These are phyloP conservation scores for Octonoba sinensis DNA, from an alignment of 2,888 invertebrate genomes.

Conservation along the genomic window DNA sequence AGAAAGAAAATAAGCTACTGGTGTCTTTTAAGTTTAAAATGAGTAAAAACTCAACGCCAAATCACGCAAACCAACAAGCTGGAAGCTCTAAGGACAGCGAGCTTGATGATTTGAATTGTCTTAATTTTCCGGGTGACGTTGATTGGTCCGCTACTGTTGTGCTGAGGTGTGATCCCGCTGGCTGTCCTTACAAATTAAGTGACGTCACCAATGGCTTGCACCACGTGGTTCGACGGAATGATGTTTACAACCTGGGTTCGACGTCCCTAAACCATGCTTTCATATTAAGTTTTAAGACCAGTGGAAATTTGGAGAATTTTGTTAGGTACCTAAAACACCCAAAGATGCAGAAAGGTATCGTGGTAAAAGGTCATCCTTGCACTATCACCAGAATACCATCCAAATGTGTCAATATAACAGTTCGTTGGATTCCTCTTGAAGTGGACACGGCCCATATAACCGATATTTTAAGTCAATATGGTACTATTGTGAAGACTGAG, in stretches of 20 bases:
- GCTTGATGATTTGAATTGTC: slow-evolving; percentile 27
- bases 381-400: slow-evolving; percentile 23
- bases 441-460: slow-evolving; percentile 24
- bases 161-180: slow-evolving; percentile 43
- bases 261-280: slow-evolving; percentile 47
- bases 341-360: background rate
- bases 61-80: background rate
- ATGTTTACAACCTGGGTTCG: slow-evolving; percentile 38
- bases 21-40: slow-evolving; percentile 7
- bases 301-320: slow-evolving; percentile 16
- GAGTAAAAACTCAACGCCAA: slow-evolving; percentile 3
- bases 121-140: slow-evolving; percentile 47
- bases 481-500: slow-evolving; percentile 45
- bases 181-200: slow-evolving; percentile 26
- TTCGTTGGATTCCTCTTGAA: slow-evolving; percentile 42
- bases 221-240: slow-evolving; percentile 18
- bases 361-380: slow-evolving; percentile 18
- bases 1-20: background rate
- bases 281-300: slow-evolving; percentile 38
- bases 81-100: slow-evolving; percentile 14
- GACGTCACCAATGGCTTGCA: slow-evolving; percentile 33
- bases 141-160: slow-evolving; percentile 55
- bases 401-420: slow-evolving; percentile 19
- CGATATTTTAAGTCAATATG: slow-evolving; percentile 5
- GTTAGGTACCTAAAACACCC: slow-evolving; percentile 11